Evolutionary conservation across 2,113 vertebrate genomes (phyloP), one percentile per base, ranked within the genome.

Genomic region (Raja brachyura): DNA sequence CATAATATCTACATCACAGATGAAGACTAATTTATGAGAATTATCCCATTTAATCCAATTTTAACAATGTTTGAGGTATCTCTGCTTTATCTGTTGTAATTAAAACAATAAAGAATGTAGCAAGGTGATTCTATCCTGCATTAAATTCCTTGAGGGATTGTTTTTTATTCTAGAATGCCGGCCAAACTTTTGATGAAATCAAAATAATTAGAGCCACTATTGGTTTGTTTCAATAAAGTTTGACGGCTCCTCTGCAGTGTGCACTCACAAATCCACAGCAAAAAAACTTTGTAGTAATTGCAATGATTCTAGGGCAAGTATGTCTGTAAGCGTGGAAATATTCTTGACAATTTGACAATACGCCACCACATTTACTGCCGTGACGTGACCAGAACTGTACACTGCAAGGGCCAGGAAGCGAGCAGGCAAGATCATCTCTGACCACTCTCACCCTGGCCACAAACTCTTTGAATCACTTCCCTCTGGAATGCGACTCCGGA

Each of bases 231-330:
- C 94, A 94, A 92, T 86, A 66, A 68, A 93, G 48, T 10, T 75
- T 95, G 95, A 94, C 94, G 94, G 79, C 39, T 59, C 93, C 78
- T 74, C 77, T 94, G 93, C 68, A 66, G 79, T 4, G 92, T 88
- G 88, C 39, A 93, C 88, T 93, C 75, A 61, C 39, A 85, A 93
- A 79, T 66, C 88, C 93, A 93, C 66, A 74, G 93, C 93, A 93
- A 75, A 74, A 92, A 0, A 0, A 48, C 73, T 61, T n/a, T n/a
- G n/a, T n/a, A 66, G n/a, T 66, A 18, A 88, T 33, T 90, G 63
- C 86, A 93, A 63, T 39, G 94, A 59, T 94, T 86, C 39, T 8
- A 94, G 93, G 18, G 81, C 93, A 93, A 92, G 18, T 31, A 81
- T 94, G 83, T 94, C 3, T 48, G 2, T 93, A 22, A 76, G 68